These are phyloP conservation scores for Gallinago paraguaiae DNA, from an alignment of 2,113 vertebrate species.

Conservation along the genomic window DNA sequence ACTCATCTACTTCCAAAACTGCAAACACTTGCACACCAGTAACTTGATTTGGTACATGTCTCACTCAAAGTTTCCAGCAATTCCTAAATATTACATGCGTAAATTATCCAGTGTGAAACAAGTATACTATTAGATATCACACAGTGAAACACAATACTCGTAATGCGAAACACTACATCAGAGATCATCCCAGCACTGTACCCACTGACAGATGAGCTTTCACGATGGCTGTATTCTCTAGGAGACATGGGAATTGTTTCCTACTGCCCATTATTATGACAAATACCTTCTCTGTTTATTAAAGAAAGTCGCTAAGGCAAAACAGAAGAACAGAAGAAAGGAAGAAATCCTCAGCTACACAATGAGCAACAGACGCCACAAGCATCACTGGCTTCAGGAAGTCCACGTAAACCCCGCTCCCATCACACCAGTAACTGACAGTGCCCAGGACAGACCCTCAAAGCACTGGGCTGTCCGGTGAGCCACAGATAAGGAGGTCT, in stretches of 20 bases:
- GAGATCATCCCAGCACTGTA: neutral
- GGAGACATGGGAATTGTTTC: neutral
- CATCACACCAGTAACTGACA: neutral
- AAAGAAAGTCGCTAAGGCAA: neutral
- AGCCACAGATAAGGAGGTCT: rapidly evolving
- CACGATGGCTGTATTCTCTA: neutral
- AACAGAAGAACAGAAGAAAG: neutral
- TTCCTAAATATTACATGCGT: neutral
- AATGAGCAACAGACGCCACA: neutral
- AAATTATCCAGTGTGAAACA: neutral
- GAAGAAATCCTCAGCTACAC: neutral
- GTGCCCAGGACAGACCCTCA: neutral
- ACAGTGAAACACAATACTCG: neutral
- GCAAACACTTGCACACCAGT: neutral
- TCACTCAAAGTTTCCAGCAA: neutral
- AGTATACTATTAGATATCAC: neutral
- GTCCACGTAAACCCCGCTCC: neutral
- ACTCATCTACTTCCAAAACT: neutral
- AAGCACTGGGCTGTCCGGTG: rapidly evolving
- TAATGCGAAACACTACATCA: neutral
- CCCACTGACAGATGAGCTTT: neutral
- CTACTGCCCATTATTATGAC: neutral
- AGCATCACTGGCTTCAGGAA: neutral
- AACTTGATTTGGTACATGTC: neutral
- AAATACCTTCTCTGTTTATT: neutral